Evolutionary conservation across 2,888 invertebrate genomes (phyloP).

Genomic region (Ophioninae sp.): DNA sequence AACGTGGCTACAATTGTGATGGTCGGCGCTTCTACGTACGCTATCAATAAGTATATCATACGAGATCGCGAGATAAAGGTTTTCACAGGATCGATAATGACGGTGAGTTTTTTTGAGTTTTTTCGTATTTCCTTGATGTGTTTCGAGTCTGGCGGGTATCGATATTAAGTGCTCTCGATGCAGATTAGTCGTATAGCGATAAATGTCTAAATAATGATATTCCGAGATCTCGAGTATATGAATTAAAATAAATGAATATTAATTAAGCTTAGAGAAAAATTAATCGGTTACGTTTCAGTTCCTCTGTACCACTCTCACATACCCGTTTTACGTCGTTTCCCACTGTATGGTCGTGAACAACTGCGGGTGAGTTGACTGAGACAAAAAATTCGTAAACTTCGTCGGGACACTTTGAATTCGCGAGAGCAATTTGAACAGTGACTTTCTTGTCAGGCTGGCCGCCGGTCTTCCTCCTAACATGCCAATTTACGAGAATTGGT

Average conservation of each 20-base stretch:
- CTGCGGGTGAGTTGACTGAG: conserved; percentile 83
- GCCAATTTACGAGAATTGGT: conserved; percentile 91
- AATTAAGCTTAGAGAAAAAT: background rate
- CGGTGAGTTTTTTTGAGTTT: conserved; percentile 80
- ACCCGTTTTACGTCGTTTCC: conserved; percentile 95
- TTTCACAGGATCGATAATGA: conserved; percentile 83
- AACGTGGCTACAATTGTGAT: conserved; percentile 91
- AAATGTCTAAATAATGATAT: too few species aligned
- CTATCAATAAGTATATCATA: conserved; percentile 90
- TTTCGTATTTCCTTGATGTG: background rate
- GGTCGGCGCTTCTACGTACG: conserved; percentile 88
- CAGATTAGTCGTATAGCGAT: too few species aligned
- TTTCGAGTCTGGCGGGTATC: too few species aligned
- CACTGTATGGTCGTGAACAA: conserved; percentile 95
- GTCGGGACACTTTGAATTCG: too few species aligned
- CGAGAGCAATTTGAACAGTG: background rate
- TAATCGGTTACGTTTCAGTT: conserved; percentile 82
- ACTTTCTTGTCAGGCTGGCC: conserved; percentile 83
- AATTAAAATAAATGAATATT: too few species aligned
- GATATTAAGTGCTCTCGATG: too few species aligned
- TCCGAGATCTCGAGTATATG: too few species aligned
- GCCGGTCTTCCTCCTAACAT: conserved; percentile 93
- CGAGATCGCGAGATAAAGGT: conserved; percentile 86
- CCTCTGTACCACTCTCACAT: conserved; percentile 92
- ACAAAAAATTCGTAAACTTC: too few species aligned